phyloP scores from a whole-genome alignment of 2,113 vertebrate species.

The Tachysurus fulvidraco region DNA sequence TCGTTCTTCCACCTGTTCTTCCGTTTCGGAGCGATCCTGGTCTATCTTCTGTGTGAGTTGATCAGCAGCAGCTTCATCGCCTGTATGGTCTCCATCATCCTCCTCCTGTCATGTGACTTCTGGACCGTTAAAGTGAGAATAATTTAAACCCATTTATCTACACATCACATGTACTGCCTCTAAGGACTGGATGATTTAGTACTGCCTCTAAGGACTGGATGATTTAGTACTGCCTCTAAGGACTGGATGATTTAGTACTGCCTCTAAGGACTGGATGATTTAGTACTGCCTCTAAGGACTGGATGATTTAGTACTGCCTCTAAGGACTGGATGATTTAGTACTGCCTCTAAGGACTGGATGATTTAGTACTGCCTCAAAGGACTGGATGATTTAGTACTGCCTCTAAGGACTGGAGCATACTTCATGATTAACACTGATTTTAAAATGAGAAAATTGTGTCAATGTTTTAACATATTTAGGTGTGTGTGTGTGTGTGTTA shows the following conservation, averaged over 20 bases:
- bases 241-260: no score
- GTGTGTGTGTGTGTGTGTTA: not conserved
- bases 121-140: slow-evolving; percentile 1
- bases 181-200: not conserved
- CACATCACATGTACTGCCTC: not conserved
- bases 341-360: no score
- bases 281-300: no score
- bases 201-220: no score
- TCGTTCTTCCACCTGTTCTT: slow-evolving; percentile 14
- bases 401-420: not conserved
- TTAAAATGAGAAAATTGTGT: not conserved
- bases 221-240: no score
- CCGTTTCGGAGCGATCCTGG: not conserved
- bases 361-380: no score
- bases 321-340: no score
- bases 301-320: no score
- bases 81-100: slow-evolving; percentile 11
- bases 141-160: no score
- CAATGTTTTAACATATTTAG: not conserved
- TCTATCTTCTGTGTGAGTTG: not conserved
- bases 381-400: no score
- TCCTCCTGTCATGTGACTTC: slow-evolving; percentile 16
- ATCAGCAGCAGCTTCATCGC: slow-evolving; percentile 12
- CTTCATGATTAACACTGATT: not conserved
- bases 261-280: no score